Base-by-base conservation (phyloP, 2,113 vertebrate genomes). In the Turdus rufiventris region DNA sequence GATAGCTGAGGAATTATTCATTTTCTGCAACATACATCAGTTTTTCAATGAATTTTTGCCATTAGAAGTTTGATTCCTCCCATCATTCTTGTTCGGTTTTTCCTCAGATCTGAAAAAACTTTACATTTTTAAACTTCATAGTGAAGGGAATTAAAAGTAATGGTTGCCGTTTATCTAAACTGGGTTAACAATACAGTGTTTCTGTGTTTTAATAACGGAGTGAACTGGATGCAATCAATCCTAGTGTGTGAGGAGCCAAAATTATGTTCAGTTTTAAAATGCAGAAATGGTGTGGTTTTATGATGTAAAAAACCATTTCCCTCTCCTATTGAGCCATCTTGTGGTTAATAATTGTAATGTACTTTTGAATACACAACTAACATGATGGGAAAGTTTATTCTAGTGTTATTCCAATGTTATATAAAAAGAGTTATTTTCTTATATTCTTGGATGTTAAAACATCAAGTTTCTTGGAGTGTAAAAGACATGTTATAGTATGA, bases 251-350 rank as follows among this genome's bases (percentile, higher is more conserved):
- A 85, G 28, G 14, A 89, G 12, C 14, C 45, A 81, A 54, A 24
- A 54, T 76, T 50, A 18, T 2, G 1, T 50, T 36, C 29, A 48
- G 10, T 25, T 70, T 73, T 43, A 61, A 88, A 80, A 28, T 25
- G 5, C 14, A 61, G 40, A 73, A 73, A 43, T 4, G 0, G 0
- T 38, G 3, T 2, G 33, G 4, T 31, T 73, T 71, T 36, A 8
- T 58, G n/a, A 28, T 12, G 1, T 34, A 28, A 62, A 78, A 79
- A 67, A 58, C 1, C 48, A 54, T 97, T 97, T 96, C 8, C 56
- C 33, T 96, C 82, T 95, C 91, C 89, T 93, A 34, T 42, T 97
- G 97, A 95, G 97, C 97, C 97, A 97, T 93, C 97, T 98, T 94
- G 97, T 98, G 97, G 96, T 76, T 86, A 88, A 65, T 80, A 85